Conservation (phyloP, 2,888 invertebrate genomes). For the Halictus ligatus region DNA sequence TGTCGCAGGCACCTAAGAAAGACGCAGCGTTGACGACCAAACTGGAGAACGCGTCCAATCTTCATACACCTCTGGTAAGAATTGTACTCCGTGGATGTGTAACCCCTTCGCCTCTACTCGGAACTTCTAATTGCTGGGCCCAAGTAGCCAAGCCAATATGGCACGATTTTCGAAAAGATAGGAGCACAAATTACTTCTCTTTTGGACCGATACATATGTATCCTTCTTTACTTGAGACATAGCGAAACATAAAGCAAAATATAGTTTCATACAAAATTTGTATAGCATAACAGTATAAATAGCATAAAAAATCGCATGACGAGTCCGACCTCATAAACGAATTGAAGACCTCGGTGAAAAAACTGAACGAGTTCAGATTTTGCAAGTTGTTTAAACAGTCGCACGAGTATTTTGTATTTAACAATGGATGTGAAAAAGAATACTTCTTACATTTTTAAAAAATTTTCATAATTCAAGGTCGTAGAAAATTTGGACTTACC, state of each 20-base stretch:
- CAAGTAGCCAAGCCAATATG: neutral
- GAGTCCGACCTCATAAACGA: neutral
- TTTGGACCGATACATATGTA: neutral
- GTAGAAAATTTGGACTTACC: neutral
- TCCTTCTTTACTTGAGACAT: neutral
- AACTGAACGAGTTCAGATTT: too few species aligned
- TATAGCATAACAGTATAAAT: neutral
- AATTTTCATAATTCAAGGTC: too few species aligned
- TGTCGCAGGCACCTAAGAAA: constrained; percentile 39
- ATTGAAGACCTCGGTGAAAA: neutral
- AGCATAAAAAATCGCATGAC: neutral
- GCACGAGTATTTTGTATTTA: too few species aligned
- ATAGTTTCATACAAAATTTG: neutral
- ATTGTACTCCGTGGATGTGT: neutral
- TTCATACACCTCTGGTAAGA: constrained; percentile 74
- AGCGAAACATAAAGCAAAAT: neutral
- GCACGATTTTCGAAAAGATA: neutral
- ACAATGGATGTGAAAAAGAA: too few species aligned
- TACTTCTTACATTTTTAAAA: too few species aligned
- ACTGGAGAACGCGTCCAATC: constrained; percentile 46
- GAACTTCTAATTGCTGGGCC: too few species aligned
- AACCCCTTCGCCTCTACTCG: too few species aligned
- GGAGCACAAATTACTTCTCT: neutral
- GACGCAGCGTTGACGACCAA: constrained; percentile 38
- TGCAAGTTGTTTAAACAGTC: too few species aligned